Conservation (phyloP, 2,113 vertebrate species). For the Lamprotornis superbus region DNA sequence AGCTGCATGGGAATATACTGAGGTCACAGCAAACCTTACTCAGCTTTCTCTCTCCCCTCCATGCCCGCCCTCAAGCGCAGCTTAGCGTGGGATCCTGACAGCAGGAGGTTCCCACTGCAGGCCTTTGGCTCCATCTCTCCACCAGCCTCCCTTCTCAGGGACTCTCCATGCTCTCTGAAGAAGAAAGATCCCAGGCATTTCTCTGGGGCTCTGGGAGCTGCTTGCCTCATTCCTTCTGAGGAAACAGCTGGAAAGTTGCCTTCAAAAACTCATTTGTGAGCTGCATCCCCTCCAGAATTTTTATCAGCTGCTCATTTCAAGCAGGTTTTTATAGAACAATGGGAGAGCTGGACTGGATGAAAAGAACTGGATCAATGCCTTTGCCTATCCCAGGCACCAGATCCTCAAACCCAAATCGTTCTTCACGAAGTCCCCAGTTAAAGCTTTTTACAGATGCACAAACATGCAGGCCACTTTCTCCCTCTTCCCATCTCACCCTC, state of each 20-base stretch:
- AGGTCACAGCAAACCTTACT: constrained; percentile 7
- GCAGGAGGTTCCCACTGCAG: constrained; percentile 55
- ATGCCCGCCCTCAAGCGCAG: not conserved
- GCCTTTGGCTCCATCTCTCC: constrained; percentile 37
- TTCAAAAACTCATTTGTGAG: constrained; percentile 29
- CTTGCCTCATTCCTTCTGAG: constrained; percentile 41
- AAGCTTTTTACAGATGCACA: not conserved
- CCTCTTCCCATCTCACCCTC: not conserved
- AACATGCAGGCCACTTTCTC: not conserved
- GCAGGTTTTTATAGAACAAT: not conserved
- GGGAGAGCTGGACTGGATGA: not conserved
- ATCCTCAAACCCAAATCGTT: not conserved
- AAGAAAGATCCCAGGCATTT: constrained; percentile 50
- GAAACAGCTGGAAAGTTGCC: constrained; percentile 50
- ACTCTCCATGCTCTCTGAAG: not conserved
- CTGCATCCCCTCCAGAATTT: not conserved
- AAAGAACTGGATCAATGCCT: not conserved
- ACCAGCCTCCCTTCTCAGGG: constrained; percentile 1
- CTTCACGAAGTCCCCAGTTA: not conserved
- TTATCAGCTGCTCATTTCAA: constrained; percentile 40
- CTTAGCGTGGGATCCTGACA: constrained; percentile 59
- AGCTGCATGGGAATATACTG: constrained; percentile 6
- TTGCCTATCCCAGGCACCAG: not conserved
- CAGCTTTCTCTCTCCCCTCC: not conserved
- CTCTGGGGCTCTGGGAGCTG: not conserved